A percentile compares a stretch with the other conserved stretches of the same genome.
Evolutionary conservation across 2,888 invertebrate genomes (phyloP).

Genomic region (Hipparchia semele): DNA sequence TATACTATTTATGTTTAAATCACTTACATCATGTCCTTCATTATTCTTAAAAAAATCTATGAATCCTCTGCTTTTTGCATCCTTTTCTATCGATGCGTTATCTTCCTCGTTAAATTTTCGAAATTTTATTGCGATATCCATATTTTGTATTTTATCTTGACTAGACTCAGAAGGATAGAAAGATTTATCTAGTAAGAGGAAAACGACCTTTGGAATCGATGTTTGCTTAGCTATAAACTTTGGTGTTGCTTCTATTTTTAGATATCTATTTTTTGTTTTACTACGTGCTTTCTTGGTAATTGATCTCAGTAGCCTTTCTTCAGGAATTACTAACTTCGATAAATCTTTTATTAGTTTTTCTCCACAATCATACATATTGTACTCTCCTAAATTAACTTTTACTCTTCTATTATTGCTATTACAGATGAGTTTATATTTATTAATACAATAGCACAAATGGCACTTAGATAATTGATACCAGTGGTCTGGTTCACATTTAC

Average conservation of each 20-base stretch:
- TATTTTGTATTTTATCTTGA: background rate
- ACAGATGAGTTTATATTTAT: constrained; percentile 61
- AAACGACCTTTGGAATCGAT: background rate
- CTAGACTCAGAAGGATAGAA: background rate
- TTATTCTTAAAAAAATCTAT: background rate
- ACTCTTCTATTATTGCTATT: constrained; percentile 49
- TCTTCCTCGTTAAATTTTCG: background rate
- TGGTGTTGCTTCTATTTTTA: background rate
- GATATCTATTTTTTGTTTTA: constrained; percentile 26
- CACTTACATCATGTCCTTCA: background rate
- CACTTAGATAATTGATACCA: constrained; percentile 69
- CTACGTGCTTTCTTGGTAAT: constrained; percentile 11
- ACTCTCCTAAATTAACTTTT: constrained; percentile 51
- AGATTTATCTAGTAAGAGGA: background rate
- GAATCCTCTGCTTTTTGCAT: background rate
- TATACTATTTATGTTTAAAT: background rate
- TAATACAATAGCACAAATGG: constrained; percentile 64
- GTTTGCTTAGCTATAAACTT: background rate
- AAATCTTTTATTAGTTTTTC: constrained; percentile 38
- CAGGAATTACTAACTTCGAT: constrained; percentile 27
- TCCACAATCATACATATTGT: constrained; percentile 59
- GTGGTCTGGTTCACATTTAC: constrained; percentile 53
- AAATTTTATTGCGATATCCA: background rate
- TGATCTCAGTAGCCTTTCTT: constrained; percentile 28
- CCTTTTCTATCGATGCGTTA: background rate